Base-by-base conservation (phyloP, 2,888 invertebrate species). In the Acrocyrtus sp. region DNA sequence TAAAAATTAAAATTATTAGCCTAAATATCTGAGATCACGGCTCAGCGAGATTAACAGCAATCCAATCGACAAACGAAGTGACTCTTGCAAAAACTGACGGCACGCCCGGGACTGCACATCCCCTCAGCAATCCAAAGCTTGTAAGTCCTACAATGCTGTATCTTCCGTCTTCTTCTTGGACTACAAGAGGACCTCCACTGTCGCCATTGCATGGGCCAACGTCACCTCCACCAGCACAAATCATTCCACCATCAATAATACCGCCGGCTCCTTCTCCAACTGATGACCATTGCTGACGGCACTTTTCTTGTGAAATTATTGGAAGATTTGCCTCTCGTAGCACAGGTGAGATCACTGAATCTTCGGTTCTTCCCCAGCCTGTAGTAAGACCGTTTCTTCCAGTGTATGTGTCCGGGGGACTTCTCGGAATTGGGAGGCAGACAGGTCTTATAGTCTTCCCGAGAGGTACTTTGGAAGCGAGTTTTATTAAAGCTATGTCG, bases 331-430 rank as follows among this genome's bases (percentile, higher is more conserved):
- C 78, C 57, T 78, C 62, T 0, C 77, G 62, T 1, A 80, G 50
- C 5, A 80, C 80, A 22, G 78, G 75, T 0, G 80, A 80, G 39
- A 80, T 75, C 0, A 78, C 73, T 4, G 74, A 69, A 27, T 76
- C 73, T 58, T 78, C 78, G 0, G 78, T 78, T 62, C 72, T 68
- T n/a, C 80, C 80, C 80, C 80, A 80, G 12, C 80, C 80, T 8
- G 77, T 80, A 0, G 74, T 72, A n/a, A 65, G 47, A 2, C 57
- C 78, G 26, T n/a, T 56, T 43, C 45, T 48, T 22, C 68, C 78
- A 45, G 57, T 77, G 39, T 70, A 80, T n/a, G 66, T 54, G 15
- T 69, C 48, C 6, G 56, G 61, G 15, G 77, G 77, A 34, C 29
- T 63, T 26, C 50, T 58, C 1, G 76, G 61, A 21, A 47, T 24